Evolutionary conservation across 2,113 vertebrate species (phyloP).

Genomic region (Mastomys coucha): DNA sequence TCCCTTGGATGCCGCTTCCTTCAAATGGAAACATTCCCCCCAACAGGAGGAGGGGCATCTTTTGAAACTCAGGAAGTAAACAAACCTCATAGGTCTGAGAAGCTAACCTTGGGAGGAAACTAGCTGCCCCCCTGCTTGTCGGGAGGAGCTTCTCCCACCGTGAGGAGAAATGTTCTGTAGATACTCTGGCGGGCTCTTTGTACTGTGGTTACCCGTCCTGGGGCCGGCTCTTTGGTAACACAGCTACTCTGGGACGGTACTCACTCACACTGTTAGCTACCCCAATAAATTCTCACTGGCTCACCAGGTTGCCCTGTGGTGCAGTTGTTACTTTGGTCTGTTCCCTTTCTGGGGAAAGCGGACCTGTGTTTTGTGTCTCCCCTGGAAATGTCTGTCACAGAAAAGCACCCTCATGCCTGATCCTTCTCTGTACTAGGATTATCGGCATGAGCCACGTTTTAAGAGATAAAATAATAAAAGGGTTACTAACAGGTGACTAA

Average conservation of each 20-base stretch:
- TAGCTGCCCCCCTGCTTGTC: background rate
- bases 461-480: background rate
- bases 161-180: no score
- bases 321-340: background rate
- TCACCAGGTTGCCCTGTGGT: no score
- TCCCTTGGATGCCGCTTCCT: no score
- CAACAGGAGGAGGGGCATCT: background rate
- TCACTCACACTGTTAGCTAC: background rate
- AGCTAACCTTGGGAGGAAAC: background rate
- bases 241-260: no score
- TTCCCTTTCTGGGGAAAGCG: no score
- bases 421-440: background rate
- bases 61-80: background rate
- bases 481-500: background rate
- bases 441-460: background rate
- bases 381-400: background rate
- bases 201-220: background rate
- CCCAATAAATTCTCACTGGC: background rate
- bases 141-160: background rate
- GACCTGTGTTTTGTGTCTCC: background rate
- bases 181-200: no score
- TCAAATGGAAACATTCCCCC: no score
- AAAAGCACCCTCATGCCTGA: background rate
- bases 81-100: background rate
- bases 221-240: background rate